Evolutionary conservation across 2,888 invertebrate genomes (phyloP).

Genomic region (Aphodius sticticus): DNA sequence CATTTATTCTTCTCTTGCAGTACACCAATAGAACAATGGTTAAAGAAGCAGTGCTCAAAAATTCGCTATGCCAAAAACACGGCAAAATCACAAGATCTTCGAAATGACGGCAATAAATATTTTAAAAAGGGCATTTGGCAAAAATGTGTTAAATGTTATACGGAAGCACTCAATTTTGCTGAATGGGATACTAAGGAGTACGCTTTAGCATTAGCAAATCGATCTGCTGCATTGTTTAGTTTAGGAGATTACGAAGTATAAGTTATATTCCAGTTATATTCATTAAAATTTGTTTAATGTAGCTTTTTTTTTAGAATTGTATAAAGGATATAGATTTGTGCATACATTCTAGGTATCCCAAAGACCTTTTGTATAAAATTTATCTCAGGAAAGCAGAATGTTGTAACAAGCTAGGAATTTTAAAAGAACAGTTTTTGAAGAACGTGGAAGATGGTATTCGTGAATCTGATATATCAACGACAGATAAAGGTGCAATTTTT

Average conservation of each 20-base stretch:
- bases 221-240: conserved; percentile 72
- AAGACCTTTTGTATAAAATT: conserved; percentile 70
- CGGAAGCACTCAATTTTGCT: conserved; percentile 70
- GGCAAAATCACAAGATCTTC: conserved; percentile 23
- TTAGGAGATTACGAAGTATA: conserved; percentile 67
- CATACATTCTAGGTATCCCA: conserved; percentile 69
- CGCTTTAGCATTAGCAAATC: conserved; percentile 71
- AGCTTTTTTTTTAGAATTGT: conserved; percentile 64
- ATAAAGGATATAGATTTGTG: conserved; percentile 70
- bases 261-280: neutral
- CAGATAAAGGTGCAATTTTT: conserved; percentile 31
- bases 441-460: conserved; percentile 45
- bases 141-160: conserved; percentile 63
- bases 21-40: conserved; percentile 6
- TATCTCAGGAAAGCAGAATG: conserved; percentile 72
- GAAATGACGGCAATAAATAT: conserved; percentile 30
- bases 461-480: conserved; percentile 16
- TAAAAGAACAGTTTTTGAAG: conserved; percentile 31
- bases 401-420: conserved; percentile 43
- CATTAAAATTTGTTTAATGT: conserved; percentile 30
- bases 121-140: conserved; percentile 27
- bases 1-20: neutral
- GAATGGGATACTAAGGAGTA: conserved; percentile 65
- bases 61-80: conserved; percentile 19
- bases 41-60: neutral